Base-by-base conservation (phyloP, 2,113 vertebrate species). In the Porphyrio hochstetteri region DNA sequence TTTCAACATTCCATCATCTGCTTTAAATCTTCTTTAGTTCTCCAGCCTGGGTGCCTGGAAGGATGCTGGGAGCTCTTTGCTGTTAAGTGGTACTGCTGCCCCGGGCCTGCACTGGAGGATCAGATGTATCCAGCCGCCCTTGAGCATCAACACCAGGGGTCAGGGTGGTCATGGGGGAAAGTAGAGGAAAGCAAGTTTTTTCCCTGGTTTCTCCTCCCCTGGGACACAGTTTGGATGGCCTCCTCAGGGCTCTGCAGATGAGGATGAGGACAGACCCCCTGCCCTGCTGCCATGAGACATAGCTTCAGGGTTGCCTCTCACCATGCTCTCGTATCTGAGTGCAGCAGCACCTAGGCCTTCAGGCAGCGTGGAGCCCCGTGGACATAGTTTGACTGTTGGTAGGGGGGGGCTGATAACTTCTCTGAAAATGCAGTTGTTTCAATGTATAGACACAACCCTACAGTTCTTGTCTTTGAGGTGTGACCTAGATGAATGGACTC, bases 81-180 rank as follows among this genome's bases (percentile, higher is more conserved):
- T 42, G 0, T 50, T 9, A 0, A 9, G 36, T 40, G 55, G 3
- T 31, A 0, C 1, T 27, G n/a, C 38, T 88, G 69, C 35, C 23
- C 68, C 19, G 46, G 61, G 9, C 8, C 63, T 50, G 42, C 36
- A 72, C 69, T 68, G 56, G 55, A 21, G 33, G 40, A 35, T 5
- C 29, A 25, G 7, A 13, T 5, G 27, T 38, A 6, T 18, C 33
- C 18, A 7, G 61, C 29, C 18, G 19, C 17, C 35, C 4, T 52
- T 27, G 40, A 36, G 38, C 31, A 6, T 33, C 48, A 35, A 3
- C 17, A 4, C 29, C 1, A 0, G 5, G 10, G 38, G 16, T n/a
- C 36, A 7, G 29, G 27, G 25, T 36, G 69, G 59, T 50, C 10
- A 0, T 15, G 24, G 28, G 9, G 46, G 25, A 35, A 40, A 35